Conservation (phyloP, 2,113 vertebrate species). For the Sinocyclocheilus maitianheensis region DNA sequence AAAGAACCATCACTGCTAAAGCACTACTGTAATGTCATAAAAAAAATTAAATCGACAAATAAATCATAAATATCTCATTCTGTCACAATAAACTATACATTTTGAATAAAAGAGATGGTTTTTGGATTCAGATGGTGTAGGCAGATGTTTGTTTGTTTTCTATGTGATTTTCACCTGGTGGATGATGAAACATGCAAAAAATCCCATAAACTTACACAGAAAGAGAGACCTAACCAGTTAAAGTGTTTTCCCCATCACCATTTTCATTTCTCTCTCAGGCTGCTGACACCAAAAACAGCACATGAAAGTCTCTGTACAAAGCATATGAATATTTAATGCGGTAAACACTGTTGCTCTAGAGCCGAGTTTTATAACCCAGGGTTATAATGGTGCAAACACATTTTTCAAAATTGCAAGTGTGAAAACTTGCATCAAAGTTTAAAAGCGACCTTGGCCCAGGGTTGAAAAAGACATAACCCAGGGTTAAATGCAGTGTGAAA, state of each 20-base stretch:
- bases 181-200: background rate
- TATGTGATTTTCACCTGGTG: background rate
- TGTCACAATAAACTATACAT: background rate
- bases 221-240: slow-evolving; percentile 2
- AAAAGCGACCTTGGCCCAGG: background rate
- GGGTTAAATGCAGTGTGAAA: background rate
- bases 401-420: slow-evolving; percentile 1
- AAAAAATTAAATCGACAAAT: background rate
- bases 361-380: background rate
- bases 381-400: background rate
- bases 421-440: slow-evolving; percentile 1
- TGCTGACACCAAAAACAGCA: slow-evolving; percentile 15
- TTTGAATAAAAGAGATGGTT: background rate
- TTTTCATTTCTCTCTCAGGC: slow-evolving; percentile 17
- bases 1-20: no score
- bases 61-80: background rate
- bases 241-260: slow-evolving; percentile 3
- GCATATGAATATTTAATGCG: slow-evolving; percentile 29
- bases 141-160: background rate
- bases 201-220: background rate
- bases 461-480: background rate
- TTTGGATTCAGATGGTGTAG: background rate
- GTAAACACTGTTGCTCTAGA: slow-evolving; percentile 16
- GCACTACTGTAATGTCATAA: background rate
- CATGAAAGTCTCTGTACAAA: slow-evolving; percentile 32